Conservation (phyloP, 53 echinoderm and acorn worm species). For the Pentamera pediparva region DNA sequence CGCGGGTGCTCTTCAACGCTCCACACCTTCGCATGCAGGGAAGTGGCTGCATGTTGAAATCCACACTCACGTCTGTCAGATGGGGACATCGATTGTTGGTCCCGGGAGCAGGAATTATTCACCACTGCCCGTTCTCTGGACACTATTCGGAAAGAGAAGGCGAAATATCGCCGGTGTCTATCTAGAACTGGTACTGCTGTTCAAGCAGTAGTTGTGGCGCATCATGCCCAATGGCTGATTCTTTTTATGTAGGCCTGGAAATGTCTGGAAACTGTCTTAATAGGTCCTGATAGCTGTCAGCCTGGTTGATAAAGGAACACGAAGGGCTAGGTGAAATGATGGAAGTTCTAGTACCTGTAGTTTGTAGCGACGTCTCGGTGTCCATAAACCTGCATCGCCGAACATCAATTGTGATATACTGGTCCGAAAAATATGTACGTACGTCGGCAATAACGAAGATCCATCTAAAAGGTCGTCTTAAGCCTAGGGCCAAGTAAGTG, state of each 20-base stretch:
- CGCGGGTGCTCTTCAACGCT: too few species aligned
- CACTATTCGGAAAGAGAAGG: too few species aligned
- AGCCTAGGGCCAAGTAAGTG: neutral
- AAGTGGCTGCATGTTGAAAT: too few species aligned
- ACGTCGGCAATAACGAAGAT: conserved; percentile 24
- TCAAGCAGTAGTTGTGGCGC: neutral
- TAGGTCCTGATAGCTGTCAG: neutral
- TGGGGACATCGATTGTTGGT: too few species aligned
- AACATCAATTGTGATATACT: conserved; percentile 22
- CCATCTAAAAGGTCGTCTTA: conserved; percentile 25
- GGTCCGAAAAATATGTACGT: conserved; percentile 14
- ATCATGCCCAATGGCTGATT: neutral
- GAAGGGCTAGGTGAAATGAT: neutral
- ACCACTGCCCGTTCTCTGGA: too few species aligned
- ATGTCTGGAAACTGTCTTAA: neutral
- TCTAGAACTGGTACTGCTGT: too few species aligned
- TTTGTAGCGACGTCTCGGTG: conserved; percentile 16
- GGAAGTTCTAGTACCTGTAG: neutral
- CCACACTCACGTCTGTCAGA: too few species aligned
- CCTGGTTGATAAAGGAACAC: neutral
- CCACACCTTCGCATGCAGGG: too few species aligned
- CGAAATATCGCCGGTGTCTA: too few species aligned
- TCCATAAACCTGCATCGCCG: conserved; percentile 10
- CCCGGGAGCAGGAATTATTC: too few species aligned
- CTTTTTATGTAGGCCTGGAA: neutral